Evolutionary conservation across 2,113 vertebrate genomes (phyloP).

Genomic region (Murina feae): DNA sequence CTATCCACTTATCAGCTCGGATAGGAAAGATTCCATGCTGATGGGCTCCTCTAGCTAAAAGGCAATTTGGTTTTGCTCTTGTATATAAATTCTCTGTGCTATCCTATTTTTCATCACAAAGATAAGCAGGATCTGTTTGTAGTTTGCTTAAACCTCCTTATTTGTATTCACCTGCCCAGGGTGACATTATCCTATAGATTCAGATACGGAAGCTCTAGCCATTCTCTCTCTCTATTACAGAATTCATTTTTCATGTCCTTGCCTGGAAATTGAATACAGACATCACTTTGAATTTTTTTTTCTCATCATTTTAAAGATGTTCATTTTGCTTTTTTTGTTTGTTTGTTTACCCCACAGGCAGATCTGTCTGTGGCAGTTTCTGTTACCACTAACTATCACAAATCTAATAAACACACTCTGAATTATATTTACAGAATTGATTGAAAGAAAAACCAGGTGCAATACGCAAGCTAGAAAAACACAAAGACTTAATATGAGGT

Average conservation of each 20-base stretch:
- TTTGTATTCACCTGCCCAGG: conserved; percentile 36
- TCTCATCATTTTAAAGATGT: conserved; percentile 40
- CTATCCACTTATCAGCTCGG: conserved; percentile 37
- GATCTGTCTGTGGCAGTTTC: conserved; percentile 53
- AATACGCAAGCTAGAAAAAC: conserved; percentile 44
- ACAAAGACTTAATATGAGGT: conserved; percentile 65
- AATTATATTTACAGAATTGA: conserved; percentile 63
- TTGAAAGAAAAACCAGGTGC: conserved; percentile 58
- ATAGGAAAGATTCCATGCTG: not conserved
- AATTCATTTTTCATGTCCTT: conserved; percentile 53
- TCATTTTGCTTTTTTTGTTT: conserved; percentile 15
- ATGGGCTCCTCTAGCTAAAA: conserved; percentile 25
- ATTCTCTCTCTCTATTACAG: not conserved
- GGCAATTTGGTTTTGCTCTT: conserved; percentile 47
- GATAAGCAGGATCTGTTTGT: conserved; percentile 42
- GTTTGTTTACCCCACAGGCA: not conserved
- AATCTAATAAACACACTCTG: conserved; percentile 53
- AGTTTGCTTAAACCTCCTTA: conserved; percentile 38
- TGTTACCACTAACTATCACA: conserved; percentile 47
- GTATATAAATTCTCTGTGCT: conserved; percentile 42
- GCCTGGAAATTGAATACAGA: conserved; percentile 31
- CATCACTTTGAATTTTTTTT: conserved; percentile 41
- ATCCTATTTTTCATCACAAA: conserved; percentile 39
- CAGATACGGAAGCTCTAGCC: not conserved
- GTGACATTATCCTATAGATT: conserved; percentile 35